Evolutionary conservation across 64 coral and sea anemone genomes (phyloP).

Genomic region (Pocillopora damicornis): DNA sequence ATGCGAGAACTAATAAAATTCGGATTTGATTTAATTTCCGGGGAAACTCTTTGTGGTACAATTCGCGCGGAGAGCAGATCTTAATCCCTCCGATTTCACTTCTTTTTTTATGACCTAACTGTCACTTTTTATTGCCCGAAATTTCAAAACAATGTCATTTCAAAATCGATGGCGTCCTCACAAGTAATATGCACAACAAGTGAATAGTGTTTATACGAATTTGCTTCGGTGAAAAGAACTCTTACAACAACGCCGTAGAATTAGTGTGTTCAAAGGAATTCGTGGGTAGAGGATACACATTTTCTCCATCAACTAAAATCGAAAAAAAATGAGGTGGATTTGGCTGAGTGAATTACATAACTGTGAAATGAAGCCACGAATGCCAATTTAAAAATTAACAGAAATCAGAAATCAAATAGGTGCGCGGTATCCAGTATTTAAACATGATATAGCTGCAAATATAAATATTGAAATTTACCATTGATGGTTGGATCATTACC

Average conservation of each 20-base stretch:
- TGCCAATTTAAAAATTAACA: not conserved
- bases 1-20: conserved; percentile 43
- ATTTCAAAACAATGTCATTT: conserved; percentile 40
- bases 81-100: conserved; percentile 42
- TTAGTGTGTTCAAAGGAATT: not conserved
- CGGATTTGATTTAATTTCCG: conserved; percentile 57
- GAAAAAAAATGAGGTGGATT: not conserved
- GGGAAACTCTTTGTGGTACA: conserved; percentile 21
- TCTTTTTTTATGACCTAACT: conserved; percentile 25
- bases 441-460: conserved; percentile 19
- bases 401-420: not conserved
- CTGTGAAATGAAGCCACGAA: not conserved
- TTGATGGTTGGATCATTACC: conserved; percentile 36
- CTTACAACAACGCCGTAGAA: not conserved
- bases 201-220: conserved; percentile 4
- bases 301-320: not conserved
- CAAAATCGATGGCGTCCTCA: conserved; percentile 3
- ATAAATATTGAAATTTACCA: conserved; percentile 52
- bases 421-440: not conserved
- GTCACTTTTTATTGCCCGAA: conserved; percentile 37
- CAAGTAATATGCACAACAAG: conserved; percentile 35
- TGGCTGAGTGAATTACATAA: not conserved
- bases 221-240: conserved; percentile 8
- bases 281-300: not conserved
- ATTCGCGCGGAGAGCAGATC: conserved; percentile 2